Evolutionary conservation across 2,113 vertebrate species (phyloP).

Genomic region (Gorsachius goisagi): DNA sequence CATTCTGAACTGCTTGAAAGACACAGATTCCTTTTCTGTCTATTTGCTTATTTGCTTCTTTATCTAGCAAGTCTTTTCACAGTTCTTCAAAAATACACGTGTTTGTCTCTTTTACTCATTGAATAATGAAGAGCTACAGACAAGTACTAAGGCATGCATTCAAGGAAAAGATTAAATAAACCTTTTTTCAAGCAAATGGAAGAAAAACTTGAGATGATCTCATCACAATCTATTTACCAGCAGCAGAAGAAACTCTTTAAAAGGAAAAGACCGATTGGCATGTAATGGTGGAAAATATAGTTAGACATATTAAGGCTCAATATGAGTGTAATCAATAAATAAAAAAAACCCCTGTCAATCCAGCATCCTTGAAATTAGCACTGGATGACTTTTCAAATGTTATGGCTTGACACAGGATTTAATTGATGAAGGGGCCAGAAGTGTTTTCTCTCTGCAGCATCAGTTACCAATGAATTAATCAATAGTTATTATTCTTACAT

Average conservation of each 20-base stretch:
- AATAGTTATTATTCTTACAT: background rate
- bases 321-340: background rate
- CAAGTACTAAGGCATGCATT: background rate
- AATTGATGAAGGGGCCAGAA: background rate
- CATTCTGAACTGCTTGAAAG: background rate
- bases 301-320: background rate
- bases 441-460: background rate
- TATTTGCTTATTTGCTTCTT: accelerated
- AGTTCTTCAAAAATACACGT: background rate
- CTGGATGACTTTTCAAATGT: background rate
- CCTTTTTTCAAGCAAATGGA: background rate
- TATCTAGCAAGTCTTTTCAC: background rate
- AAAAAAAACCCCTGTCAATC: background rate
- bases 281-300: background rate
- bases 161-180: background rate
- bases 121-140: background rate
- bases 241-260: background rate
- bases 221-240: background rate
- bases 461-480: background rate
- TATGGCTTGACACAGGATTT: background rate
- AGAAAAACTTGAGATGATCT: background rate
- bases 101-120: background rate
- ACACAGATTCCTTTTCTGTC: background rate
- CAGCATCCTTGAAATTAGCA: background rate
- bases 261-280: background rate